These are phyloP conservation scores for Sphaeramia orbicularis DNA, from an alignment of 2,797 vertebrate species.

Conservation along the genomic window DNA sequence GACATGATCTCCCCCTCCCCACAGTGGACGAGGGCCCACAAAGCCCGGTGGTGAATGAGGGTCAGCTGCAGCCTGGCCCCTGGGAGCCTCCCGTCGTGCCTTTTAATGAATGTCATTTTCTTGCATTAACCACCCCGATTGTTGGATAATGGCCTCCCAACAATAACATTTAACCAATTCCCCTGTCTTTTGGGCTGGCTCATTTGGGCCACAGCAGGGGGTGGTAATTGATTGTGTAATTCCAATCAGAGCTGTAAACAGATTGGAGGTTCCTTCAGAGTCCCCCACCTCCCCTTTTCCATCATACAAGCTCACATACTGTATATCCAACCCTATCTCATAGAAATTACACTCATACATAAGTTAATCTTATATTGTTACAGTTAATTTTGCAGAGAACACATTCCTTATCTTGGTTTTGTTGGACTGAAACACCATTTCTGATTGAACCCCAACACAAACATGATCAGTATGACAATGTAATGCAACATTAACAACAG, in stretches of 20 bases:
- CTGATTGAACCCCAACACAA: too few relatives aligned
- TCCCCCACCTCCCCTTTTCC: neutral
- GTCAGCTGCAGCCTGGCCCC: constrained; percentile 88
- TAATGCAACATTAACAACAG: too few relatives aligned
- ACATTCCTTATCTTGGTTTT: too few relatives aligned
- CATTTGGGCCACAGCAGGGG: constrained; percentile 85
- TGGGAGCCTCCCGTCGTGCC: constrained; percentile 86
- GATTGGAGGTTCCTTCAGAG: constrained; percentile 83
- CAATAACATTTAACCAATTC: constrained; percentile 90
- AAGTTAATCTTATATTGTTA: too few relatives aligned
- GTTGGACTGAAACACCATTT: too few relatives aligned
- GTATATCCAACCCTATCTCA: neutral
- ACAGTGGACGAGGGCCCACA: constrained; percentile 83
- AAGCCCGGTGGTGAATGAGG: constrained; percentile 87
- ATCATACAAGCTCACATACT: constrained; percentile 25
- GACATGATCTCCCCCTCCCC: constrained; percentile 77
- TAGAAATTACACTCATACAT: too few relatives aligned
- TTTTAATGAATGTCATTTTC: constrained; percentile 92
- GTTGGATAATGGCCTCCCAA: constrained; percentile 92
- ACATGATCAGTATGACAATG: too few relatives aligned
- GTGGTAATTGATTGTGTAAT: constrained; percentile 81
- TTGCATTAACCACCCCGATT: constrained; percentile 86
- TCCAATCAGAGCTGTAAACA: constrained; percentile 84
- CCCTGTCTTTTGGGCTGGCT: constrained; percentile 85
- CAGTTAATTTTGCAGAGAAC: too few relatives aligned